Evolutionary conservation across 2,888 invertebrate genomes (phyloP).

Genomic region (Xanthia icteritia): DNA sequence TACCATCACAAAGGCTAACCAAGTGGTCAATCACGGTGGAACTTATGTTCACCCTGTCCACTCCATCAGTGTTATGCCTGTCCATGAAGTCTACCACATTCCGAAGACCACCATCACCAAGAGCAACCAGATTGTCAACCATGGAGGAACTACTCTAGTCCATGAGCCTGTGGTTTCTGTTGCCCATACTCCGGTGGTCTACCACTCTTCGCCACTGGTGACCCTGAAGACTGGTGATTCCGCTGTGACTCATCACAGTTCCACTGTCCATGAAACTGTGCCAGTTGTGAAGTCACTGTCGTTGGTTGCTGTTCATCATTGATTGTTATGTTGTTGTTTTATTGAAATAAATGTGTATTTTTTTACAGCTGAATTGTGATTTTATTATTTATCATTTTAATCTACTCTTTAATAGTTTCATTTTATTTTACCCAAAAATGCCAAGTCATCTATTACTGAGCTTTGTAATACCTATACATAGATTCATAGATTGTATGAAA

Average conservation of each 20-base stretch:
- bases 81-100: conserved; percentile 69
- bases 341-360: conserved; percentile 59
- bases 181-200: conserved; percentile 73
- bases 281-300: conserved; percentile 76
- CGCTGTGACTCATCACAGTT: conserved; percentile 87
- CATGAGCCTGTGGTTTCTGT: conserved; percentile 66
- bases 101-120: conserved; percentile 78
- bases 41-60: conserved; percentile 73
- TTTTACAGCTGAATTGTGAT: not conserved
- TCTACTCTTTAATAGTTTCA: not conserved
- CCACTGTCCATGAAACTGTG: conserved; percentile 84
- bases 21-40: conserved; percentile 79
- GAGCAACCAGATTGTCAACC: conserved; percentile 82
- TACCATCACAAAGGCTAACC: conserved; percentile 79
- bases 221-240: conserved; percentile 80
- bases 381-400: not conserved
- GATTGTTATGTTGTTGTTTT: conserved; percentile 43
- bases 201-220: conserved; percentile 74
- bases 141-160: conserved; percentile 73
- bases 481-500: not conserved
- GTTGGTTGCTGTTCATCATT: conserved; percentile 76
- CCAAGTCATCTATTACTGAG: not conserved
- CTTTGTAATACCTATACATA: not conserved
- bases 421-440: not conserved
- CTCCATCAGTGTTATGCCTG: conserved; percentile 65